Percentiles rank a stretch among this genome's conserved stretches.
phyloP scores from a whole-genome alignment of 1,140 invertebrate species.

The Drosophila pallidifrons region DNA sequence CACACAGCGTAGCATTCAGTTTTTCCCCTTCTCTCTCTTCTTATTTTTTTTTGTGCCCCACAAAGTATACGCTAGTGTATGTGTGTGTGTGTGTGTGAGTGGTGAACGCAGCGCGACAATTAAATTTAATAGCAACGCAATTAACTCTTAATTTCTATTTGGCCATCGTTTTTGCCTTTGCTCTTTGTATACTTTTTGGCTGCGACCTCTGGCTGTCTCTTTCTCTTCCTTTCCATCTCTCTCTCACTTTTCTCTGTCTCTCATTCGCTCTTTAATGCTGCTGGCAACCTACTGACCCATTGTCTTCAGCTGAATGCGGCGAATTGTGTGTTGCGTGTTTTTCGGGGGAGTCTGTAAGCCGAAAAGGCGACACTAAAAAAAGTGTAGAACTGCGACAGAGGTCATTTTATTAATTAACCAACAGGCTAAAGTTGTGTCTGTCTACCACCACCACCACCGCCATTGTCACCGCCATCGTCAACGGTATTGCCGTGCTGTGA shows the following conservation, averaged over 20 bases:
- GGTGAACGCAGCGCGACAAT: constrained; percentile 69
- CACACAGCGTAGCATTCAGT: background rate
- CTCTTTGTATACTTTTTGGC: constrained; percentile 32
- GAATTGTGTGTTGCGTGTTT: constrained; percentile 10
- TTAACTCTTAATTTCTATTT: constrained; percentile 83
- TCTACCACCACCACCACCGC: background rate
- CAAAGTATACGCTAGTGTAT: background rate
- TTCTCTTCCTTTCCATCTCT: background rate
- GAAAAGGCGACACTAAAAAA: constrained; percentile 45
- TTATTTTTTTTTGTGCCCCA: too few relatives aligned
- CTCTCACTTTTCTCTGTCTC: background rate
- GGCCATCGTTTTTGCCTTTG: constrained; percentile 48
- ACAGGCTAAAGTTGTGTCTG: constrained; percentile 52
- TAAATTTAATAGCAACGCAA: constrained; percentile 81
- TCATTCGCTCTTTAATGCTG: background rate
- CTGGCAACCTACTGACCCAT: constrained; percentile 55
- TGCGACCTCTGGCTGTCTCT: background rate
- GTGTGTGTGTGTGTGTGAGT: constrained; percentile 23
- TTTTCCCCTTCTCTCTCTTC: constrained; percentile 19
- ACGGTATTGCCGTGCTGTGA: background rate
- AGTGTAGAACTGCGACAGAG: constrained; percentile 56
- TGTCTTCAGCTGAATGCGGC: constrained; percentile 43
- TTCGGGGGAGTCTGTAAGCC: constrained; percentile 27
- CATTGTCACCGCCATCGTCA: too few relatives aligned
- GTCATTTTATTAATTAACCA: constrained; percentile 81